Conservation (phyloP, 2,888 invertebrate species). For the Drosophila niveifrons region DNA sequence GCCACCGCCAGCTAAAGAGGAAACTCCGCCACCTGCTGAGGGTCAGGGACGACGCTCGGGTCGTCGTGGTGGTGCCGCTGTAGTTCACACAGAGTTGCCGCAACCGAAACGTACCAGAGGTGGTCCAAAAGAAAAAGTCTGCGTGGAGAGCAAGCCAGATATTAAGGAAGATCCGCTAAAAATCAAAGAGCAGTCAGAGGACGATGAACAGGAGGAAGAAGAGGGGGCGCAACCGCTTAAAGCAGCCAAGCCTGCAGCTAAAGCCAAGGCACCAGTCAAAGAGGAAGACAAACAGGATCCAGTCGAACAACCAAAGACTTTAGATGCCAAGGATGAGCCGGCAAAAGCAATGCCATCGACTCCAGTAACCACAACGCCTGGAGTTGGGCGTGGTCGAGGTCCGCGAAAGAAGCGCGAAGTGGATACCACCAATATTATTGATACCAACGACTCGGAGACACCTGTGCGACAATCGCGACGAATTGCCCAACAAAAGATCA, state of each 20-base stretch:
- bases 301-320: constrained; percentile 33
- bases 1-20: constrained; percentile 25
- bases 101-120: constrained; percentile 77
- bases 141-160: constrained; percentile 26
- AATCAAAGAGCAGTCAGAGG: constrained; percentile 19
- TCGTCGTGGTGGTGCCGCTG: constrained; percentile 75
- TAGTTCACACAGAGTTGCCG: constrained; percentile 73
- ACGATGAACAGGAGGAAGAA: constrained; percentile 8
- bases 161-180: constrained; percentile 36
- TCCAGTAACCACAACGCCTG: constrained; percentile 22
- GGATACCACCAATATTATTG: constrained; percentile 84
- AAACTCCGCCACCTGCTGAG: constrained; percentile 39
- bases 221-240: constrained; percentile 9
- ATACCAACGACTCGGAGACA: constrained; percentile 79
- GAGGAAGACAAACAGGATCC: constrained; percentile 20
- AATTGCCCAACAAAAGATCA: constrained; percentile 94
- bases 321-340: constrained; percentile 21
- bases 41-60: constrained; percentile 73
- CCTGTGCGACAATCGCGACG: constrained; percentile 92
- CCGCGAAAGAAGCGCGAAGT: constrained; percentile 82
- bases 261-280: constrained; percentile 32
- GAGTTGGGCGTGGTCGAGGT: constrained; percentile 69
- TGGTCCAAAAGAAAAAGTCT: constrained; percentile 53
- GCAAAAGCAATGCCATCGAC: constrained; percentile 27
- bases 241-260: not conserved